phyloP scores from a whole-genome alignment of 2,113 vertebrate genomes.

The Melanerpes aurifrons region DNA sequence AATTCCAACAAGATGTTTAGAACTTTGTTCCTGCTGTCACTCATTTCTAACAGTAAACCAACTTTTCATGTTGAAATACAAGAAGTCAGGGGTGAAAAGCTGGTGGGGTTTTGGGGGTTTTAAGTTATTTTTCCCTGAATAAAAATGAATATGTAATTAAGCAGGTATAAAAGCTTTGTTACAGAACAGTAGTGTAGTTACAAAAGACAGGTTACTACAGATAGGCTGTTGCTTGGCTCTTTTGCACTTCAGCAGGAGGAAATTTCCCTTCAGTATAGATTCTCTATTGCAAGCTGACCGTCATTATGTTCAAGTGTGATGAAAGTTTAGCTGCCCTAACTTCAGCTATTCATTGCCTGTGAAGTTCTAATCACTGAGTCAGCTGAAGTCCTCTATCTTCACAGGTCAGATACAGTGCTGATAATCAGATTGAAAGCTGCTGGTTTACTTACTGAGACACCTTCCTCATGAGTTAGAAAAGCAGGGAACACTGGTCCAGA shows the following conservation, averaged over 20 bases:
- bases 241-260: background rate
- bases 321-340: background rate
- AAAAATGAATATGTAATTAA: background rate
- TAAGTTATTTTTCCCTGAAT: background rate
- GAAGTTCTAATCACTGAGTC: background rate
- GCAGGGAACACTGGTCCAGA: background rate
- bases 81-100: fast-evolving
- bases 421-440: background rate
- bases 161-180: background rate
- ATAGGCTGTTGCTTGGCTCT: background rate
- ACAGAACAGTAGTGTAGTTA: background rate
- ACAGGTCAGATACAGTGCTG: background rate
- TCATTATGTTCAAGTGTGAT: background rate
- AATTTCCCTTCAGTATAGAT: background rate
- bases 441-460: background rate
- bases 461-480: background rate
- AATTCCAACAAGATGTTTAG: background rate
- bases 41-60: background rate
- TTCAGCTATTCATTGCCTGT: background rate
- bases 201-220: background rate
- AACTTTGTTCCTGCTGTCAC: background rate
- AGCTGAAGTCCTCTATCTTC: background rate
- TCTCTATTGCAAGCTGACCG: background rate
- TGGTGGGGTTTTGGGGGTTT: too few relatives aligned
- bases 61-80: background rate